A percentile compares a stretch with the other conserved stretches of the same genome.
Conservation (phyloP, 2,113 vertebrate species). For the Cyanocitta stelleri region DNA sequence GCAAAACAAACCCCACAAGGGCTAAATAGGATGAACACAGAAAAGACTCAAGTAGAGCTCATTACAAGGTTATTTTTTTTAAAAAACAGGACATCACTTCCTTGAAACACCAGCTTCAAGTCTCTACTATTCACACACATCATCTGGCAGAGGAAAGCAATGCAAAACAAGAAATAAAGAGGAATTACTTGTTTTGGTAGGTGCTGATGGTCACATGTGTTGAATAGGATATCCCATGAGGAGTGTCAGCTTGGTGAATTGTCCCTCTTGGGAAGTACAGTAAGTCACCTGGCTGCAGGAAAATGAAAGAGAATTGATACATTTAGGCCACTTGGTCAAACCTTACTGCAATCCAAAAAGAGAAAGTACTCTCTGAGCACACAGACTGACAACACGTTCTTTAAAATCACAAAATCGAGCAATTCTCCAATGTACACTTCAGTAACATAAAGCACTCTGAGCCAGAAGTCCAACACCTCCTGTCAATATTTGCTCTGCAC, state of each 20-base stretch:
- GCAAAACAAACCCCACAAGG: neutral
- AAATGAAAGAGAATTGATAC: neutral
- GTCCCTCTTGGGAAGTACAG: constrained; percentile 93
- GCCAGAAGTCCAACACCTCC: neutral
- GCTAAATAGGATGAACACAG: neutral
- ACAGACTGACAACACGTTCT: neutral
- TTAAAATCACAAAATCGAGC: neutral
- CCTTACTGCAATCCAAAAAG: neutral
- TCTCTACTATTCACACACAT: neutral
- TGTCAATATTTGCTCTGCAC: neutral
- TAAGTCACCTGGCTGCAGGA: constrained; percentile 82
- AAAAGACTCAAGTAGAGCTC: neutral
- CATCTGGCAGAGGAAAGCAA: neutral
- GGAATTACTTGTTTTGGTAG: constrained; percentile 86
- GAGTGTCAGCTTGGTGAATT: constrained; percentile 89
- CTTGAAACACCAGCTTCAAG: neutral
- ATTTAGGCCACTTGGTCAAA: neutral
- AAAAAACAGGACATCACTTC: neutral
- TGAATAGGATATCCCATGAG: constrained; percentile 76
- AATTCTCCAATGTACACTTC: neutral
- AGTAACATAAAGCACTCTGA: neutral
- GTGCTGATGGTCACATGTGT: constrained; percentile 91
- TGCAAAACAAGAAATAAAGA: neutral
- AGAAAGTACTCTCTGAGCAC: neutral
- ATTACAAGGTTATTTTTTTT: neutral